phyloP scores from a whole-genome alignment of 2,888 invertebrate genomes.

The Agrochola litura region DNA sequence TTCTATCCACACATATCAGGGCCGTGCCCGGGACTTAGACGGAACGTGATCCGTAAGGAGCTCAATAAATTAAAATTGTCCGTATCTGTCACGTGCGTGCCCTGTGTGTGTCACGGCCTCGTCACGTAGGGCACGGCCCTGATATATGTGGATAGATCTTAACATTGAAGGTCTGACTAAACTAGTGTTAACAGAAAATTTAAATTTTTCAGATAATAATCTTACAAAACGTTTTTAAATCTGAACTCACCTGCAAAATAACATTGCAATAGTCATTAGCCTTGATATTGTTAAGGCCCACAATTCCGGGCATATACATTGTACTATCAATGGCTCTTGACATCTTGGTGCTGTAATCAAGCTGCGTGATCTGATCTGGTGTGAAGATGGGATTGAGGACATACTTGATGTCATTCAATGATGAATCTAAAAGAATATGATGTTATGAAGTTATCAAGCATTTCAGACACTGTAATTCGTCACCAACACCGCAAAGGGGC shows the following conservation, averaged over 20 bases:
- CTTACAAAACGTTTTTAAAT: neutral
- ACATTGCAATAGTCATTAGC: conserved; percentile 99
- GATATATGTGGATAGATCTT: neutral
- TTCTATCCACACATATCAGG: neutral
- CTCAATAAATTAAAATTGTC: neutral
- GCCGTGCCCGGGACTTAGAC: neutral
- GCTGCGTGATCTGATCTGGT: conserved; percentile 93
- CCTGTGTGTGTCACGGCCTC: too few relatives aligned
- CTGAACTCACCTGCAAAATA: conserved; percentile 94
- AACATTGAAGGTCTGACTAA: neutral
- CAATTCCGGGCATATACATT: conserved; percentile 99
- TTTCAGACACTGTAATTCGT: neutral
- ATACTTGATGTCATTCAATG: conserved; percentile 99
- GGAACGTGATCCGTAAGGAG: neutral
- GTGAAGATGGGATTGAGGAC: conserved; percentile 99
- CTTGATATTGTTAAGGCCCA: conserved; percentile 99
- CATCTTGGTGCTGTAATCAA: conserved; percentile 96
- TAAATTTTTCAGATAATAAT: neutral
- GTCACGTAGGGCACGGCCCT: neutral
- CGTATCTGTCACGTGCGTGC: neutral
- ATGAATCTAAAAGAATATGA: conserved; percentile 93
- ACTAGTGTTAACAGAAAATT: too few relatives aligned
- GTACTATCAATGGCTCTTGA: conserved; percentile 99
- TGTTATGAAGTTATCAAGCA: neutral
- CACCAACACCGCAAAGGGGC: too few relatives aligned